Evolutionary conservation across 2,797 vertebrate genomes (phyloP).

Genomic region (Mormyrops boulengeri): DNA sequence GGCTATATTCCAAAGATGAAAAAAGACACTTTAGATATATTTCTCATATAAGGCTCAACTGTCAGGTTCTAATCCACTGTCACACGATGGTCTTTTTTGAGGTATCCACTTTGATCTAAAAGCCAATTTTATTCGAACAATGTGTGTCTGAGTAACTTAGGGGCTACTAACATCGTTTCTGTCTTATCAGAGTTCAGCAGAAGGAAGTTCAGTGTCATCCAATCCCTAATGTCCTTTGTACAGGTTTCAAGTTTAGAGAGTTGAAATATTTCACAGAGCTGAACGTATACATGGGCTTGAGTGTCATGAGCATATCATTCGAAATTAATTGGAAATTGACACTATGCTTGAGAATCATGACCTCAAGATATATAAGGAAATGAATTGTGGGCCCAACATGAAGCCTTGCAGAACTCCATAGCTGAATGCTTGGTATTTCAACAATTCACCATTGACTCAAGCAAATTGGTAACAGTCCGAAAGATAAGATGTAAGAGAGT

Average conservation of each 20-base stretch:
- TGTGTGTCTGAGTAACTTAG: slow-evolving; percentile 8
- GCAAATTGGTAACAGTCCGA: background rate
- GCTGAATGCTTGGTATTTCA: background rate
- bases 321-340: slow-evolving; percentile 1
- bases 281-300: background rate
- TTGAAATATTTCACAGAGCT: background rate
- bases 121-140: slow-evolving; percentile 9
- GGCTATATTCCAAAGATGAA: slow-evolving; percentile 4
- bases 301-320: slow-evolving; percentile 3
- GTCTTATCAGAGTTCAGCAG: slow-evolving; percentile 9
- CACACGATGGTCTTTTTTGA: slow-evolving; percentile 4
- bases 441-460: background rate
- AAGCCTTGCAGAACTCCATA: background rate
- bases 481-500: background rate
- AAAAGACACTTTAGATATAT: slow-evolving; percentile 8
- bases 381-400: background rate
- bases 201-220: background rate
- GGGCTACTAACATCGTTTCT: slow-evolving; percentile 6
- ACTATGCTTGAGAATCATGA: background rate
- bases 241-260: background rate
- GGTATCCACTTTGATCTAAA: slow-evolving; percentile 7
- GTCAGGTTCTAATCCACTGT: background rate
- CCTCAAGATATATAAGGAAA: background rate
- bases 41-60: background rate
- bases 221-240: slow-evolving; percentile 1